These are phyloP conservation scores for Nannospalax galili DNA, from an alignment of 2,113 vertebrate genomes.

Conservation along the genomic window DNA sequence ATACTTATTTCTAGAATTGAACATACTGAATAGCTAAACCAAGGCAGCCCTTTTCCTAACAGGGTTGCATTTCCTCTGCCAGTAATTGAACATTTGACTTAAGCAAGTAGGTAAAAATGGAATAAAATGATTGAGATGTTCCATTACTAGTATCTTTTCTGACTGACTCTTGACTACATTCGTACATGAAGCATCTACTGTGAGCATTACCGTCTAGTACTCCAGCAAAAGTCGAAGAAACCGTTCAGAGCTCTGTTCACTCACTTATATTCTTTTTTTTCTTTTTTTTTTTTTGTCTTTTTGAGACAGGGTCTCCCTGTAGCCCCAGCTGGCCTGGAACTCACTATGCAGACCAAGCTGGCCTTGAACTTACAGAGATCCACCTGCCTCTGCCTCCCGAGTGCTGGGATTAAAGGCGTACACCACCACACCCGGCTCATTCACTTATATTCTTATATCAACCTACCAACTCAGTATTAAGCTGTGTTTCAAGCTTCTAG, in stretches of 20 bases:
- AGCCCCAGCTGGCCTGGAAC: too few species aligned
- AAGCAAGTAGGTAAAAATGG: slow-evolving; percentile 36
- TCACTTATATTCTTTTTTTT: fast-evolving
- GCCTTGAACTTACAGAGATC: too few species aligned
- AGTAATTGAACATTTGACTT: slow-evolving; percentile 40
- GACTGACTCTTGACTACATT: neutral
- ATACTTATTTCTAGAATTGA: neutral
- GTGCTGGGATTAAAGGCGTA: too few species aligned
- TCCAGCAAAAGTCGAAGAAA: neutral
- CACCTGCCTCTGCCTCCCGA: too few species aligned
- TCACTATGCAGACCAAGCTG: too few species aligned
- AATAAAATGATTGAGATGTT: slow-evolving; percentile 4
- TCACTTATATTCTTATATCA: neutral
- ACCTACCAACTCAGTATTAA: neutral
- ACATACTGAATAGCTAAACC: neutral
- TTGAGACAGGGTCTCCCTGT: too few species aligned
- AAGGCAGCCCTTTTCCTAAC: neutral
- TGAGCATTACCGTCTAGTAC: neutral
- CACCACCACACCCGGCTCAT: too few species aligned
- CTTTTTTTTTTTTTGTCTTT: too few species aligned
- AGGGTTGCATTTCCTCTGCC: slow-evolving; percentile 7
- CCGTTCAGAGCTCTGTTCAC: neutral
- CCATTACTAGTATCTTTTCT: slow-evolving; percentile 26
- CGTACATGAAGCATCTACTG: neutral
- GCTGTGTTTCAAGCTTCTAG: slow-evolving; percentile 11